A percentile compares a stretch with the other conserved stretches of the same genome.
Evolutionary conservation across 2,888 invertebrate genomes (phyloP).

Genomic region (Stratiomys singularior): DNA sequence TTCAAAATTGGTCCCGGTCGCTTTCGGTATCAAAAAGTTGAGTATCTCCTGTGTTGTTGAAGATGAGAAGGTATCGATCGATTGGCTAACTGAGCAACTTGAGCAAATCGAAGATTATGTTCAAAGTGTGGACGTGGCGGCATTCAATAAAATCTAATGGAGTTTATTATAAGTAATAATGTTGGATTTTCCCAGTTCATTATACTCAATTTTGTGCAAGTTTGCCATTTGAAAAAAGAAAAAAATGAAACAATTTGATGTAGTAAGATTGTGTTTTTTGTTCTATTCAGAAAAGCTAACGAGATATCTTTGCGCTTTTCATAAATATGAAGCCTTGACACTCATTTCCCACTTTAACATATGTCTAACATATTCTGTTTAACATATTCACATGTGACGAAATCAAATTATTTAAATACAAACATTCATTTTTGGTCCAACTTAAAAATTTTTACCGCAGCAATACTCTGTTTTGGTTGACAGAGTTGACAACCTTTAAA

Average conservation of each 20-base stretch:
- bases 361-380: too few species aligned
- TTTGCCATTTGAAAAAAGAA: conserved; percentile 23
- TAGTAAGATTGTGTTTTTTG: too few species aligned
- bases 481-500: too few species aligned
- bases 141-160: conserved; percentile 89
- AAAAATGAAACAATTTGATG: background rate
- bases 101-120: conserved; percentile 85
- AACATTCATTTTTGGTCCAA: too few species aligned
- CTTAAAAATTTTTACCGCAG: too few species aligned
- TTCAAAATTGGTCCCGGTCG: conserved; percentile 89
- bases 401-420: too few species aligned
- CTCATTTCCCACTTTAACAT: too few species aligned
- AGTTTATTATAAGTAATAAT: background rate
- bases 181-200: background rate
- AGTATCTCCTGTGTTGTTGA: conserved; percentile 93
- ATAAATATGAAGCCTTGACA: too few species aligned
- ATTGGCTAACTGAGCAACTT: conserved; percentile 87
- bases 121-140: conserved; percentile 94
- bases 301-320: too few species aligned
- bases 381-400: too few species aligned
- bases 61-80: conserved; percentile 94
- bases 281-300: too few species aligned
- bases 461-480: too few species aligned
- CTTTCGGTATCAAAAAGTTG: conserved; percentile 91
- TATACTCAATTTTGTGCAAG: conserved; percentile 21